Base-by-base conservation (phyloP, 2,797 vertebrate species). In the Eulemur rubriventer region DNA sequence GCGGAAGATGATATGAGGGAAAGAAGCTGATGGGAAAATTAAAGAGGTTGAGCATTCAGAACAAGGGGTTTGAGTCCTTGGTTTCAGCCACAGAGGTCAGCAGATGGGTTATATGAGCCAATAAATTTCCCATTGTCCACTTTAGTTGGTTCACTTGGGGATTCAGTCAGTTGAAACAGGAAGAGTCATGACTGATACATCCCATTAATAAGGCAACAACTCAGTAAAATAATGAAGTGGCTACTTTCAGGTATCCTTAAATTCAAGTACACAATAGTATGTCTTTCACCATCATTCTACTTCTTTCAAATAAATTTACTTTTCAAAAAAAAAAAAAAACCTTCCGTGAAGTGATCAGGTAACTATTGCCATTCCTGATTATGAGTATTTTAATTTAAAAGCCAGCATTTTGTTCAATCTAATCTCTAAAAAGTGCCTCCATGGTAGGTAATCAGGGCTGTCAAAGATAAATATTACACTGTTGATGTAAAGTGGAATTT, bases 401-500 rank as follows among this genome's bases (percentile, higher is more conserved):
- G 22, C 1, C 35, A 91, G 67, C 10, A n/a, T 86, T 96, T 96
- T 63, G 85, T 94, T 81, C 13, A 92, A 57, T 16, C 85, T 96
- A n/a, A 82, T 89, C 89, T 96, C 43, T 92, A 79, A 73, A 88
- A 91, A 52, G 38, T 72, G 55, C 55, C 50, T 95, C 48, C 70
- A 43, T 35, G 33, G 22, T 28, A 95, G 75, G 76, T 41, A 59
- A 92, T 95, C 1, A 43, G 38, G 33, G 14, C 83, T 96, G 97
- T 96, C 24, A 95, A 95, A 97, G 94, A 91, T 83, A 89, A 75
- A 43, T 59, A 97, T 89, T 61, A 6, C 48, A 92, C 59, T 85
- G 63, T 59, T 92, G 97, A 97, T 95, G 22, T 94, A 96, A 98
- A 94, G 92, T 90, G 88, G 78, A 81, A 94, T 82, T 96, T 90